These are phyloP conservation scores for Chorisops tibialis DNA, from an alignment of 2,888 invertebrate genomes.

Conservation along the genomic window DNA sequence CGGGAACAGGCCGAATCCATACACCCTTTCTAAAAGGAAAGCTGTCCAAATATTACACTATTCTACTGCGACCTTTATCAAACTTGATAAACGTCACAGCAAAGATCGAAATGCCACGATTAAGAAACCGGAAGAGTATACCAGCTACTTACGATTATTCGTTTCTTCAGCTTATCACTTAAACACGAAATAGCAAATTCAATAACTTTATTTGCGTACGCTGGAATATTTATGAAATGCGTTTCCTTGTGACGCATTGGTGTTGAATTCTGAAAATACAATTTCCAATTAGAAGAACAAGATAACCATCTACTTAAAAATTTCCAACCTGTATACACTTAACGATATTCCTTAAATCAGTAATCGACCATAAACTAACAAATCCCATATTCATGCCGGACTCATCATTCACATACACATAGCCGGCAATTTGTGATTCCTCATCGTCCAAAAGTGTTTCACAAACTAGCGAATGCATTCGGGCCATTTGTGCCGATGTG, in stretches of 20 bases:
- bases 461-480: conserved; percentile 80
- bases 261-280: conserved; percentile 66
- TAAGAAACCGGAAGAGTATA: no score
- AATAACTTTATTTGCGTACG: conserved; percentile 75
- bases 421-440: conserved; percentile 76
- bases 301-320: conserved; percentile 32
- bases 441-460: conserved; percentile 84
- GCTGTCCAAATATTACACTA: no score
- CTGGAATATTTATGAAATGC: conserved; percentile 81
- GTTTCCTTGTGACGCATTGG: conserved; percentile 89
- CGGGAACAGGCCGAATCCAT: background rate
- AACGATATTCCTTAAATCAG: conserved; percentile 71
- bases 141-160: conserved; percentile 65
- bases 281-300: background rate
- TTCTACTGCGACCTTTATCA: no score
- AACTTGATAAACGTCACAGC: no score
- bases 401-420: conserved; percentile 79
- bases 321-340: conserved; percentile 79
- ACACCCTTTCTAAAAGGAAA: no score
- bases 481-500: conserved; percentile 80
- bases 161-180: conserved; percentile 77
- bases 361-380: conserved; percentile 76
- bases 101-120: no score
- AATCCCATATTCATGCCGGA: conserved; percentile 81
- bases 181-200: conserved; percentile 78